These are phyloP conservation scores for Lottia scabra DNA, from an alignment of 2,888 invertebrate genomes.

Conservation along the genomic window DNA sequence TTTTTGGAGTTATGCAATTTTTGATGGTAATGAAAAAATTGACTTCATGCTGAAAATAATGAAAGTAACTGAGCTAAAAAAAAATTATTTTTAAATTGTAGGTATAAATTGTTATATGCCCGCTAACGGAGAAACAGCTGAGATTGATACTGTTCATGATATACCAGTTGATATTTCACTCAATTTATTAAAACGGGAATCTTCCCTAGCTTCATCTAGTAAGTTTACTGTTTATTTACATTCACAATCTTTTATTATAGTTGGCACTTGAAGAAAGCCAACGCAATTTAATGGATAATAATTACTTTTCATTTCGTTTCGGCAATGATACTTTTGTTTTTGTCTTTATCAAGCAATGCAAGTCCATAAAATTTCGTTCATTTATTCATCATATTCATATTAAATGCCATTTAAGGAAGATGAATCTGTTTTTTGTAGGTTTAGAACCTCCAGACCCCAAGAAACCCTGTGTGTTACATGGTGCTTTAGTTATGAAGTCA, in stretches of 20 bases:
- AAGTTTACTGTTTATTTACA: background rate
- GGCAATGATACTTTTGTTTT: too few species aligned
- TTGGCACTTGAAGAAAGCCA: too few species aligned
- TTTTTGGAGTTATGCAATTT: too few species aligned
- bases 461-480: constrained; percentile 86
- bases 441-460: constrained; percentile 81
- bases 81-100: constrained; percentile 32
- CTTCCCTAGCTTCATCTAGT: constrained; percentile 34
- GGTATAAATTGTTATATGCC: constrained; percentile 94
- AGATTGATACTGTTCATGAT: constrained; percentile 86
- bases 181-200: constrained; percentile 65
- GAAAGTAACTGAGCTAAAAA: too few species aligned
- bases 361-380: too few species aligned
- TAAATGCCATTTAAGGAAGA: background rate
- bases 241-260: too few species aligned
- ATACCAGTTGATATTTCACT: constrained; percentile 90
- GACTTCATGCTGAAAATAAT: background rate
- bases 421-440: constrained; percentile 33
- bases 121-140: constrained; percentile 96
- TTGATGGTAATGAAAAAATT: too few species aligned
- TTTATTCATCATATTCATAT: too few species aligned
- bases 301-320: too few species aligned
- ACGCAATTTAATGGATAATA: too few species aligned
- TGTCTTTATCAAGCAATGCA: too few species aligned
- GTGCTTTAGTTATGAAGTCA: constrained; percentile 89